Evolutionary conservation across 2,113 vertebrate genomes (phyloP).

Genomic region (Zonotrichia leucophrys): DNA sequence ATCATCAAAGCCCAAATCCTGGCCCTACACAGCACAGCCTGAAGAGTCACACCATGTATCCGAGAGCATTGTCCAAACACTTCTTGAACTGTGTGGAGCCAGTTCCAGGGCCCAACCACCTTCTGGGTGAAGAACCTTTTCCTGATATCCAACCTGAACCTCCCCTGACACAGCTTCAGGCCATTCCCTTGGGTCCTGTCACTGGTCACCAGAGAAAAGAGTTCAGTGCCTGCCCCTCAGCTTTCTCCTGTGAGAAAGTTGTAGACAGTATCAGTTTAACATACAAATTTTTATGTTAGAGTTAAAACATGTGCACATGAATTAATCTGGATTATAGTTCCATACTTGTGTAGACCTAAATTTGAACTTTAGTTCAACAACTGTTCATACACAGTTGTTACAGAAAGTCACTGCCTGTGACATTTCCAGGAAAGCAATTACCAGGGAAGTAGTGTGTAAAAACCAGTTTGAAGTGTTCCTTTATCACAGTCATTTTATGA

Average conservation of each 20-base stretch:
- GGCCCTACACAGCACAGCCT: background rate
- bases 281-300: background rate
- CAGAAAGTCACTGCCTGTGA: background rate
- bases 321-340: background rate
- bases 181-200: background rate
- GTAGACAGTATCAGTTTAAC: background rate
- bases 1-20: background rate
- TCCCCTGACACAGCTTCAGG: no score
- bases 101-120: no score
- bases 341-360: background rate
- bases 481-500: background rate
- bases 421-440: background rate
- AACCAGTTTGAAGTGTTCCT: background rate
- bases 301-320: background rate
- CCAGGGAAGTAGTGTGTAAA: background rate
- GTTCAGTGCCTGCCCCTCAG: background rate
- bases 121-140: no score
- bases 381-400: background rate
- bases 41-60: background rate
- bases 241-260: background rate
- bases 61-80: fast-evolving
- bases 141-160: no score
- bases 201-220: background rate
- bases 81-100: no score
- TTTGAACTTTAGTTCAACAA: background rate